These are phyloP conservation scores for Eutolmus rufibarbis DNA, from an alignment of 2,888 invertebrate genomes.

Conservation along the genomic window DNA sequence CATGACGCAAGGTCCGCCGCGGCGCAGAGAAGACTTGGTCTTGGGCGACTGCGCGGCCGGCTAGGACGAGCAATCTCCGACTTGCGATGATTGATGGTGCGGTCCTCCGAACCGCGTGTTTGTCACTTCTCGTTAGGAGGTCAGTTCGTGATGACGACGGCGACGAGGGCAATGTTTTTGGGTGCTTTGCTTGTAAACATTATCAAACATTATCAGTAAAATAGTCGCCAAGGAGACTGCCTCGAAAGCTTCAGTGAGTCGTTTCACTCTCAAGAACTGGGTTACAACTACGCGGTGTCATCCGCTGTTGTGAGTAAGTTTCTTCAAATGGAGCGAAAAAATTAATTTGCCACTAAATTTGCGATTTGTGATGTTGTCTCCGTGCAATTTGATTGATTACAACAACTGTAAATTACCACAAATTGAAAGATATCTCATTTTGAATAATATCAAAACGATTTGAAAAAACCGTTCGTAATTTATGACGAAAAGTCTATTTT, in stretches of 20 bases:
- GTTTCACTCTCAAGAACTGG: background rate
- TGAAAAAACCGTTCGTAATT: no score
- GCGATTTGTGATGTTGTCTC: background rate
- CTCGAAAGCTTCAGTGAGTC: background rate
- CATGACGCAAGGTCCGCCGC: background rate
- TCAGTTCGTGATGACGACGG: background rate
- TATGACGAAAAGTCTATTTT: no score
- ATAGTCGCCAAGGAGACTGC: background rate
- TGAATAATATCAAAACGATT: no score
- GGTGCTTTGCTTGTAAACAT: background rate
- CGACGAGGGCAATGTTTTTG: background rate
- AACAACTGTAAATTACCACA: background rate
- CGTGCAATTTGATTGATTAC: background rate
- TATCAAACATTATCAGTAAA: background rate
- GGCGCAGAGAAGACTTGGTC: background rate
- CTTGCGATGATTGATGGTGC: background rate
- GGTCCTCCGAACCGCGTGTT: background rate
- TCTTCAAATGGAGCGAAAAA: background rate
- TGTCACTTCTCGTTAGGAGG: constrained; percentile 14
- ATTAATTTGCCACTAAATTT: background rate
- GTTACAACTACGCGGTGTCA: background rate
- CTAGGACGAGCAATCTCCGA: background rate
- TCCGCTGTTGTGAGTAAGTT: background rate
- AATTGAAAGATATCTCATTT: background rate
- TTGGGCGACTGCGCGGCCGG: background rate